Conservation (phyloP, 2,888 invertebrate species). For the Luperina testacea region DNA sequence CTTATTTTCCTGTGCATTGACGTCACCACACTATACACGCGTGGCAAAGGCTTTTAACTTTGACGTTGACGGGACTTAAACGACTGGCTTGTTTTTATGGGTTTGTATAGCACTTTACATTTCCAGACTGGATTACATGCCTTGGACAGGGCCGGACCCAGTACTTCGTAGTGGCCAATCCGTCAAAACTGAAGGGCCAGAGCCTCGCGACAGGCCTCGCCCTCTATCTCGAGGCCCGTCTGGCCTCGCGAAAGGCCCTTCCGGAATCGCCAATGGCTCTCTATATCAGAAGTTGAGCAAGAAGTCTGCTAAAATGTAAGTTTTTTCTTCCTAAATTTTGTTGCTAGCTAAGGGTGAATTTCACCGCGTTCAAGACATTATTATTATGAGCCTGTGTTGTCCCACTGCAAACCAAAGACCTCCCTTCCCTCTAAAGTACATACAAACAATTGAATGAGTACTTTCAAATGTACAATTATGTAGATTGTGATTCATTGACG, state of each 20-base stretch:
- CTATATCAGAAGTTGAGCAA: slow-evolving; percentile 93
- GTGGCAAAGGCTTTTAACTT: neutral
- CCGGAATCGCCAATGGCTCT: slow-evolving; percentile 94
- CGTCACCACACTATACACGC: slow-evolving; percentile 14
- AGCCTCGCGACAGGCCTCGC: slow-evolving; percentile 76
- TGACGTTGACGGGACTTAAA: neutral
- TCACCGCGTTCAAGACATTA: neutral
- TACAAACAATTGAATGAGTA: neutral
- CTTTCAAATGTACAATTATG: neutral
- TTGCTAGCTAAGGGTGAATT: neutral
- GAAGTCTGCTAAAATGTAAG: slow-evolving; percentile 84
- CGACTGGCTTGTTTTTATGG: neutral
- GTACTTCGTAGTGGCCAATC: slow-evolving; percentile 89
- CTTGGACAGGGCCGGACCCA: slow-evolving; percentile 95
- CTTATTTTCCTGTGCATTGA: neutral
- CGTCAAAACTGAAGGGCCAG: slow-evolving; percentile 90
- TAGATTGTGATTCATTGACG: neutral
- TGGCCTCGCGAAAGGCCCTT: slow-evolving; percentile 93
- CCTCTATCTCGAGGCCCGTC: slow-evolving; percentile 91
- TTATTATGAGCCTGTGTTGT: too few species aligned
- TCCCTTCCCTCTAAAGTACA: neutral
- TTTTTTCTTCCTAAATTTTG: slow-evolving; percentile 22
- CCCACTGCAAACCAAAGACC: too few species aligned
- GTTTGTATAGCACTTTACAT: neutral
- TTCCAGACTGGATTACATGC: slow-evolving; percentile 89